Base-by-base conservation (phyloP, 2,888 invertebrate species). In the Hypomecis punctinalis region DNA sequence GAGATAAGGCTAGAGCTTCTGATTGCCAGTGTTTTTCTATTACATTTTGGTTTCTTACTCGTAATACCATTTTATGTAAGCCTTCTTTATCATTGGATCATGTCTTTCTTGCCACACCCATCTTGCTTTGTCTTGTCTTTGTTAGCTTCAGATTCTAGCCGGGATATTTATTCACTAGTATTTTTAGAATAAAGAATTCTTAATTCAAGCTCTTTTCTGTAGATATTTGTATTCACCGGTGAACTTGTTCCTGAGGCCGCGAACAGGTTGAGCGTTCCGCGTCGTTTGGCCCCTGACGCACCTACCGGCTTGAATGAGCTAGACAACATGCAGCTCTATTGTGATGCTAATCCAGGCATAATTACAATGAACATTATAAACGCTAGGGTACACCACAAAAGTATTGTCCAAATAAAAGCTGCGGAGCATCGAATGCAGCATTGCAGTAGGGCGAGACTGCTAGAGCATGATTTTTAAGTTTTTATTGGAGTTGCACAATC, bases 181-280 rank as follows among this genome's bases (percentile, higher is more conserved):
- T 33, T 4, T 33, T 47, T n/a, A n/a, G 5, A 35, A 35, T 6
- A 9, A 2, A n/a, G 10, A 5, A 46, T 23, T 33, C 33, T 23
- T 23, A 47, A 35, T 51, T 11, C 5, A 36, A 13, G 37, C 10
- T 36, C 36, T 35, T 42, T 42, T 42, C 39, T 51, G 9, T 33
- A 10, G 10, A 40, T 33, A 52, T 39, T 13, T 52, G 40, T 13
- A 23, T 52, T 43, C 37, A 56, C 13, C 6, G 46, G 37, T 58
- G 55, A 59, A 45, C 54, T 54, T 39, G 49, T 58, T 43, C 47
- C 56, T 61, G 10, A 45, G 46, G 54, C 66, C 63, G 68, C 61
- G 62, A 33, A 35, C 58, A 63, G 48, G 63, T 63, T 48, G 37
- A 37, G 0, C 55, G 68, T 70, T 66, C 66, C 62, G 62, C 68